Conservation (phyloP, 2,113 vertebrate genomes). For the Spilogale gracilis region DNA sequence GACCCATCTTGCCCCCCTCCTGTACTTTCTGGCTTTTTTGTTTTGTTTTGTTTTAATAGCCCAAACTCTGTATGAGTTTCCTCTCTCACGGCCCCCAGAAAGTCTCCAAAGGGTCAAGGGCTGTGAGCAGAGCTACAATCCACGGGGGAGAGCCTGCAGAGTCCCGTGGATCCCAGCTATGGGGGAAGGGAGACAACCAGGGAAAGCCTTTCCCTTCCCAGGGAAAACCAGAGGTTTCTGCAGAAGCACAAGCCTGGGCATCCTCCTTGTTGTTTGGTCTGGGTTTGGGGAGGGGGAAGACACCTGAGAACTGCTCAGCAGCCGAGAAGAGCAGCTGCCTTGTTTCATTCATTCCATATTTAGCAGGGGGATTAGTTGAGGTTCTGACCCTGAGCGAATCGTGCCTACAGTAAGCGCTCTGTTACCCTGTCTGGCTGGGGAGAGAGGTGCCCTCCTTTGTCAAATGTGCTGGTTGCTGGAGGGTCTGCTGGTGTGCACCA, state of each 20-base stretch:
- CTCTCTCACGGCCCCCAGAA: neutral
- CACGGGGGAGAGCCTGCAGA: neutral
- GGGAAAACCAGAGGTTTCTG: neutral
- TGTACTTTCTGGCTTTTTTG: neutral
- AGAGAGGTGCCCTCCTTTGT: neutral
- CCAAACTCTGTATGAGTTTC: neutral
- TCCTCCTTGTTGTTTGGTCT: neutral
- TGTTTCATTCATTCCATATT: neutral
- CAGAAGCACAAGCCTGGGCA: neutral
- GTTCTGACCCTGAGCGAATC: neutral
- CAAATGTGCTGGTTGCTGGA: neutral
- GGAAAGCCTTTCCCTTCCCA: neutral
- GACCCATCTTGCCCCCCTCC: neutral
- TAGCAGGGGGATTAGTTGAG: constrained; percentile 9
- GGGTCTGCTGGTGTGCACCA: neutral
- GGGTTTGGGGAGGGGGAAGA: neutral
- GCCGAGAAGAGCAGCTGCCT: neutral
- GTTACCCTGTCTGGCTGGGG: neutral
- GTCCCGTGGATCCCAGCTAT: neutral
- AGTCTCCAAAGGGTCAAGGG: constrained; percentile 34
- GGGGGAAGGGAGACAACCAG: constrained; percentile 1
- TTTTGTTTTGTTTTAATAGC: neutral
- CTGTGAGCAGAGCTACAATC: neutral
- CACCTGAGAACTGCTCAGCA: constrained; percentile 6
- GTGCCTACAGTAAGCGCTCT: neutral